Evolutionary conservation across 1,140 invertebrate genomes (phyloP), one percentile per base, ranked within the genome.

Genomic region (Laupala kohalensis): DNA sequence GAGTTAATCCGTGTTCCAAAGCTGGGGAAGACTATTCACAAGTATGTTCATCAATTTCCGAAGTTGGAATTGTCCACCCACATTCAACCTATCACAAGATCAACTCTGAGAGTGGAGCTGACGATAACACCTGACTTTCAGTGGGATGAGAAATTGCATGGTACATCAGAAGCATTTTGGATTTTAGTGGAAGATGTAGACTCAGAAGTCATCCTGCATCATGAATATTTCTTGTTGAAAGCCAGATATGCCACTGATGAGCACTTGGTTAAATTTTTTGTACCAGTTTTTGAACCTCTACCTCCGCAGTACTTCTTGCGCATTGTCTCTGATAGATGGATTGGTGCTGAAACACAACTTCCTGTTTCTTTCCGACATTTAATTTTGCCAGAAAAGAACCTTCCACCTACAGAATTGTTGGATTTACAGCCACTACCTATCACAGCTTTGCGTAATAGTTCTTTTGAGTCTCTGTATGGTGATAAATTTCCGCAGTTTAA

Each of bases 101-200:
- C 95, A 9, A 98, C 96, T 0, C 80, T 99, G 0, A 84, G 94
- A 71, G 95, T 99, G 2, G 97, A 99, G 81, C 83, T 99, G 2
- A 98, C 96, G 0, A 96, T 99, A n/a, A 97, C 95, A 0, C 96
- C 98, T 0, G 97, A 99, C 81, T 99, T 99, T 81, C 93, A 98
- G 77, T 99, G 98, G 97, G 97, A 99, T 76, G 96, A 98, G 73
- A 97, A 98, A 80, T 83, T 97, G 27, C 96, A 99, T 79, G 96
- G 96, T 0, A 89, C 90, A 68, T 97, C 95, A 0, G 95, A 99
- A 83, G 96, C 93, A 0, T 99, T 99, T 82, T 99, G 97, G 97
- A 97, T 99, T 76, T 82, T 99, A 12, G 96, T 99, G 0, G 97
- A 99, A 81, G 97, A 99, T 81, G 96, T 99, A 0, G 96, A 99